Base-by-base conservation (phyloP, 2,113 vertebrate genomes). In the Neolamprologus longior region DNA sequence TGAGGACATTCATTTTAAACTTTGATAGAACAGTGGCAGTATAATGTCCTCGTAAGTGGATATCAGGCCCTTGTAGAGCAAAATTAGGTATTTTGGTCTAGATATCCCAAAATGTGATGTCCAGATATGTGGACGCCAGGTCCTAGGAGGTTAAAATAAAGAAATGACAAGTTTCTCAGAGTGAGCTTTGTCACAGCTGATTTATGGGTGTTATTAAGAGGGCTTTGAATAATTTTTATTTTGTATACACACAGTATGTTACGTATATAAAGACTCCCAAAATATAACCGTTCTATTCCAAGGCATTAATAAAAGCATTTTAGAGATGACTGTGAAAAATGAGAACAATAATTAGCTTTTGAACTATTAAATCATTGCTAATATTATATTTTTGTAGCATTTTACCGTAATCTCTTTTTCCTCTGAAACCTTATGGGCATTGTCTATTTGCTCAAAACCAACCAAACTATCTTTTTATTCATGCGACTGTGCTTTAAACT, bases 181-280 rank as follows among this genome's bases (percentile, higher is more conserved):
- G 24, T 76, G 24, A 11, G 42, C 7, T 78, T 50, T 50, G 71
- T n/a, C 42, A 50, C 24, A 28, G 15, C 42, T 4, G 45, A 78
- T 78, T 19, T 78, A 0, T 2, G 26, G 0, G 17, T 50, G 9
- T 19, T 28, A 33, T 31, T 17, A 76, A 76, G 42, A 50, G 71
- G 42, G 10, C 45, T 78, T 78, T 50, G 26, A 78, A 78, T 78
- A 19, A 50, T 7, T 1, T 26, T 50, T 47, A 47, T 76, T 73
- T 73, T 73, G 21, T 47, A 11, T 73, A 73, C 14, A 45, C 21
- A 28, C 40, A 26, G 6, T 47, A 47, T 19, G 8, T 76, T 45
- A 28, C 4, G 15, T 19, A 28, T 76, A 76, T 76, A 50, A 76
- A 76, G 42, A 28, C 9, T 76, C 71, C 71, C 71, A 76, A 76